Evolutionary conservation across 2,888 invertebrate genomes (phyloP).

Genomic region (Mythimna albipuncta): DNA sequence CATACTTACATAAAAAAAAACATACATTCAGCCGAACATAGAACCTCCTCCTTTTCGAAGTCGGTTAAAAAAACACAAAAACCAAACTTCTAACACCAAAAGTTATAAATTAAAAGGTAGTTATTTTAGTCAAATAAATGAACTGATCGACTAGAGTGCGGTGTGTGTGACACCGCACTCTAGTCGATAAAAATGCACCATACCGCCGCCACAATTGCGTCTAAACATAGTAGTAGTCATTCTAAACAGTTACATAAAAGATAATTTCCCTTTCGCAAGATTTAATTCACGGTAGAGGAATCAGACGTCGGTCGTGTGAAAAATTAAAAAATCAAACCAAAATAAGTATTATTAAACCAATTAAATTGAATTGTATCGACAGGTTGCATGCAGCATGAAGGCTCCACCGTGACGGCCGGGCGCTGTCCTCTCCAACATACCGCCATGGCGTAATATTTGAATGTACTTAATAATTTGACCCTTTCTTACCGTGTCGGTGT

Average conservation of each 20-base stretch:
- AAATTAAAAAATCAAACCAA: not conserved
- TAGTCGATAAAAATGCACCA: too few species aligned
- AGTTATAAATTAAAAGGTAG: not conserved
- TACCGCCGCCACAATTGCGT: not conserved
- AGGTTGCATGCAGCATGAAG: not conserved
- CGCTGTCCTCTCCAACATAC: too few species aligned
- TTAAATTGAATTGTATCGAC: not conserved
- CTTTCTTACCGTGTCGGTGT: slow-evolving; percentile 81
- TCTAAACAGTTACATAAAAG: not conserved
- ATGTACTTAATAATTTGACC: not conserved
- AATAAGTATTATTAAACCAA: not conserved
- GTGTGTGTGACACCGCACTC: not conserved
- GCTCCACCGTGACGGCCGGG: not conserved
- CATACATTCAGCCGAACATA: too few species aligned
- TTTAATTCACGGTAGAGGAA: not conserved
- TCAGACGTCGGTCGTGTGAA: not conserved
- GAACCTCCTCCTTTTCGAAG: too few species aligned
- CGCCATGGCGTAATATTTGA: too few species aligned
- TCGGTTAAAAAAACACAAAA: not conserved
- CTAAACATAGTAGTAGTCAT: too few species aligned
- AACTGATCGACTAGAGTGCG: too few species aligned
- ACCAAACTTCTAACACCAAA: not conserved
- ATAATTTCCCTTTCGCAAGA: not conserved
- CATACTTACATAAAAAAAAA: too few species aligned
- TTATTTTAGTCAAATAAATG: not conserved